Evolutionary conservation across 2,113 vertebrate species (phyloP), one percentile per base, ranked within the genome.

Genomic region (Steatornis caripensis): DNA sequence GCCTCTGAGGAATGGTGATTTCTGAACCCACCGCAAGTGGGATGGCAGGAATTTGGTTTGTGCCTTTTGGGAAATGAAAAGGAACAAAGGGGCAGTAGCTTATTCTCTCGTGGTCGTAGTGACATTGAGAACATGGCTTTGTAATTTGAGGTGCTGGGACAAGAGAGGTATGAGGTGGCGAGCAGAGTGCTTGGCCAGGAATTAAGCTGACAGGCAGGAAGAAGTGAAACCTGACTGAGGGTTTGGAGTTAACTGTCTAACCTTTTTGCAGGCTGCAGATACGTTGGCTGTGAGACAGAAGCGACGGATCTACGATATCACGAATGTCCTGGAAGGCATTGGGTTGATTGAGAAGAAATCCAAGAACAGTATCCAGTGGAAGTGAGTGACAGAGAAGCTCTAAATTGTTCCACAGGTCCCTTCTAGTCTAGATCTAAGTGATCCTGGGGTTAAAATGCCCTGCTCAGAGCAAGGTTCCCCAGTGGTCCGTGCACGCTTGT

Each of bases 361-460:
- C 65, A 99, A 99, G 97, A 99, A 99, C 98, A 99, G 99, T 89
- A 99, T 99, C 95, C 99, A 99, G 86, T 99, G 99, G 99, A 99
- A 99, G 99, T 99, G 98, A 99, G 99, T 99, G 58, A 27, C 23
- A 26, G 48, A 78, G 45, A 36, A 48, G 20, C 16, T 87, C 48
- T 84, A 27, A 88, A 34, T 58, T 0, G 0, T 70, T 74, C 66
- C 68, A 30, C 53, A 24, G 77, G 57, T 53, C 57, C 62, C 30
- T 37, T 55, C 78, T 23, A 83, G 48, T 17, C 41, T 70, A 48
- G 66, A 66, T 49, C 34, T 39, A 13, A 71, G 30, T 66, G 83
- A 26, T 24, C 11, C 27, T 20, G 48, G 24, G 39, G 26, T 62
- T 64, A 46, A 79, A 93, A 69, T 16, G 32, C 45, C 46, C 45